Base-by-base conservation (phyloP, 2,888 invertebrate species). In the Rhagonycha fulva region DNA sequence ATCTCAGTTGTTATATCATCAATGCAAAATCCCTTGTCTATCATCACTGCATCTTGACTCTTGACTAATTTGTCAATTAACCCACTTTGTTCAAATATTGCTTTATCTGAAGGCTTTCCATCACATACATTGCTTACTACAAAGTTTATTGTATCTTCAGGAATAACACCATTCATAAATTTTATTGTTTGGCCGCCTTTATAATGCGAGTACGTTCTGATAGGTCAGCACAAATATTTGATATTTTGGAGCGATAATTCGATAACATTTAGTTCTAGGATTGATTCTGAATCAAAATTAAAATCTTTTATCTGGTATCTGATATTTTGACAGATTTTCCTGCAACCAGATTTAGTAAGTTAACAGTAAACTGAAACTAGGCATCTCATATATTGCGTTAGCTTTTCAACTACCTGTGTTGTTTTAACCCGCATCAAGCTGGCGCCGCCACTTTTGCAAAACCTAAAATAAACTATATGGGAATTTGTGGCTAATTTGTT, bases 221-320 rank as follows among this genome's bases (percentile, higher is more conserved):
- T 26, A 74, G 77, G 68, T 62, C 82, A 82, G 60, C 76, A 80
- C 14, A 81, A 71, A 72, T 76, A 77, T 23, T 79, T 80, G 9
- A 82, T 79, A 23, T 72, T 76, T 70, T 82, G 78, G 19, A 81
- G 73, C 28, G 68, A 61, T 60, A 83, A 75, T 70, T 83, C 83
- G 0, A 80, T 81, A 69, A 82, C 82, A 75, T 83, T 82, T n/a
- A 84, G 67, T 0, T 83, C 79, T 19, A 82, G n/a, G n/a, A n/a
- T n/a, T n/a, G n/a, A n/a, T n/a, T n/a, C n/a, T n/a, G n/a, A n/a
- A n/a, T n/a, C n/a, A n/a, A n/a, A n/a, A n/a, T n/a, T n/a, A n/a
- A n/a, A n/a, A n/a, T n/a, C n/a, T n/a, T n/a, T n/a, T n/a, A n/a
- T n/a, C n/a, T n/a, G n/a, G n/a, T n/a, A n/a, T n/a, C n/a, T n/a